Base-by-base conservation (phyloP, 2,113 vertebrate genomes). In the Pollachius pollachius region DNA sequence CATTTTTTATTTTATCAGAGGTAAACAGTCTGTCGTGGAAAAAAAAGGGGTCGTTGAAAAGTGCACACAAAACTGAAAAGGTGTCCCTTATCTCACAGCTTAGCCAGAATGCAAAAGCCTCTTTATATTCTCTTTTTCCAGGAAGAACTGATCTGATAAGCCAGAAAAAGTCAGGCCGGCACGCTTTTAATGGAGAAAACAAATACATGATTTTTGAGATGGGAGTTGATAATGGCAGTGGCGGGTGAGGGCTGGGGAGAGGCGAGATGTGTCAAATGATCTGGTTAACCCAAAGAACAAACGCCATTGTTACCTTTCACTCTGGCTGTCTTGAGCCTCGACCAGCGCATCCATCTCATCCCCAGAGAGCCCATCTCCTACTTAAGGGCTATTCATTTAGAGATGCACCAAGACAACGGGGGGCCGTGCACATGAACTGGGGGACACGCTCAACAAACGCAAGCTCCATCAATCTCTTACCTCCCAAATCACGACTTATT, bases 401-500 rank as follows among this genome's bases (percentile, higher is more conserved):
- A 83, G 86, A 83, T 76, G 83, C 83, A 81, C 77, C 72, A 48
- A 82, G 65, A 85, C 85, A 69, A 78, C 71, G 71, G 23, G 72
- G 52, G 68, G 61, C 52, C 52, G 64, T 83, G 80, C 85, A 80
- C 84, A 86, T 86, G 78, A 75, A 81, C 84, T 80, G 76, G 37
- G 57, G 69, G 79, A 71, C 67, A 79, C 85, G 76, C 68, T 84
- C 67, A 81, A 69, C 65, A 78, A 82, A 88, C 76, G 63, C 81
- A 77, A 81, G 74, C 48, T 62, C 34, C 68, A 54, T 18, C 64
- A 65, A 74, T 79, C 79, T 71, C 73, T 62, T 67, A 79, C 80
- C 70, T 73, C 70, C 73, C 69, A 82, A 84, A 88, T 88, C 72
- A 89, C 80, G 70, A 87, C 72, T 76, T 82, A 91, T 88, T 91